A percentile compares a stretch with the other conserved stretches of the same genome.
Evolutionary conservation across 2,888 invertebrate genomes (phyloP).

Genomic region (Fragum whitleyi): DNA sequence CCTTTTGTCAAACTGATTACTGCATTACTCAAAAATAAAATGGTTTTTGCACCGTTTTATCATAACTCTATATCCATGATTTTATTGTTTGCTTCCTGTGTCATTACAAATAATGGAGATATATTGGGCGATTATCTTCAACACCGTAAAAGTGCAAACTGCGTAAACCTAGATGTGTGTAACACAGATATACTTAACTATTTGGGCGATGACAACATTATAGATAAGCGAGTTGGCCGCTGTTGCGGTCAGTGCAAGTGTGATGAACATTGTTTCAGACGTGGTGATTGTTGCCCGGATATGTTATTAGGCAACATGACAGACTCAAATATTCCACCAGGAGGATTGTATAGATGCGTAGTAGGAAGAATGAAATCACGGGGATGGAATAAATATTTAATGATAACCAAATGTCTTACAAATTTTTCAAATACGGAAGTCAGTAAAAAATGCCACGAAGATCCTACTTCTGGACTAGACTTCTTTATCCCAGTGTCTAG

Average conservation of each 20-base stretch:
- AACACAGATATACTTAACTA: background rate
- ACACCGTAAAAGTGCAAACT: background rate
- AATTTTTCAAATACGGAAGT: slow-evolving; percentile 1
- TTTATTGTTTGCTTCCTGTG: no score
- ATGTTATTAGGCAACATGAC: no score
- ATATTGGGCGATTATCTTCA: background rate
- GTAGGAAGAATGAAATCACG: background rate
- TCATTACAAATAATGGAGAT: no score
- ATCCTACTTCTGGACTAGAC: background rate
- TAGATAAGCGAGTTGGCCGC: background rate
- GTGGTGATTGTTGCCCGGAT: slow-evolving; percentile 22
- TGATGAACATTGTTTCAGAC: background rate
- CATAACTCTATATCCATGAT: no score
- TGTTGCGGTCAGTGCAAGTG: background rate
- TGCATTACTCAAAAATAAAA: no score
- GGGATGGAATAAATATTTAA: background rate
- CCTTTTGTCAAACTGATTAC: no score
- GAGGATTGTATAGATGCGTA: slow-evolving; percentile 9
- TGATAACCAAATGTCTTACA: slow-evolving; percentile 2
- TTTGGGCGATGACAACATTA: background rate
- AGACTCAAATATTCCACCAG: background rate
- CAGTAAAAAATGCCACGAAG: background rate
- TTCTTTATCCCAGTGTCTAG: background rate
- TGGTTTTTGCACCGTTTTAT: no score
- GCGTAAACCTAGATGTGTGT: background rate